Evolutionary conservation across 2,113 vertebrate species (phyloP).

Genomic region (Orcinus orca): DNA sequence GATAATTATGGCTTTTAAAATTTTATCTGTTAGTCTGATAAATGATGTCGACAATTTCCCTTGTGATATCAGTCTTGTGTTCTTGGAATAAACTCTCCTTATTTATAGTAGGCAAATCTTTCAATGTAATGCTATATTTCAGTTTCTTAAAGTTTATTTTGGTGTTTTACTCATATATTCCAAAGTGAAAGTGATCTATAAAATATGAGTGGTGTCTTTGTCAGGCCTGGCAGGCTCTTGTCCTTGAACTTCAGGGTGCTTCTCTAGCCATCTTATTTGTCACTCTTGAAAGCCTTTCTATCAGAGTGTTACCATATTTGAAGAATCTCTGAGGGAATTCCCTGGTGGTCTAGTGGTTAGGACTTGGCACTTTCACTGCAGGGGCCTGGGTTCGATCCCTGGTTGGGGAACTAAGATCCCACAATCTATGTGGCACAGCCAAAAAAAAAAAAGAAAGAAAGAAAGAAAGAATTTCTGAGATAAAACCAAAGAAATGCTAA

Average conservation of each 20-base stretch:
- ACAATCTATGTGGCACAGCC: not conserved
- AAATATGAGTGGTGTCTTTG: not conserved
- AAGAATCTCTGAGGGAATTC: not conserved
- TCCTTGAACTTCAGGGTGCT: not conserved
- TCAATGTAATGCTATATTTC: slow-evolving; percentile 2
- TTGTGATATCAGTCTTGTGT: not conserved
- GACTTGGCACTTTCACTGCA: not conserved
- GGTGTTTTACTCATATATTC: not conserved
- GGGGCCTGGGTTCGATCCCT: not conserved
- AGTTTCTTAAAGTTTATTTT: slow-evolving; percentile 29
- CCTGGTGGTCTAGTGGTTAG: not conserved
- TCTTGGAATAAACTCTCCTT: slow-evolving; percentile 7
- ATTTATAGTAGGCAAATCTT: not conserved
- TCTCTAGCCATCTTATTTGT: not conserved
- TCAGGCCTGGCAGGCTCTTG: not conserved
- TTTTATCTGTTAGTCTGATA: not conserved
- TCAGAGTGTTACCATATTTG: not conserved
- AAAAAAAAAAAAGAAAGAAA: not conserved
- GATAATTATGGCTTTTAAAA: not conserved
- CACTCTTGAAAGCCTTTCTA: not conserved
- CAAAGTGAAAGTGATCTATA: not conserved
- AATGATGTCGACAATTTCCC: slow-evolving; percentile 2
- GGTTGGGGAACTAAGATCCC: not conserved
- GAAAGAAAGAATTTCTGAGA: not conserved
- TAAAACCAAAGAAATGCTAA: slow-evolving; percentile 11